phyloP scores from a whole-genome alignment of 2,888 invertebrate species.

The Argynnis bischoffii region DNA sequence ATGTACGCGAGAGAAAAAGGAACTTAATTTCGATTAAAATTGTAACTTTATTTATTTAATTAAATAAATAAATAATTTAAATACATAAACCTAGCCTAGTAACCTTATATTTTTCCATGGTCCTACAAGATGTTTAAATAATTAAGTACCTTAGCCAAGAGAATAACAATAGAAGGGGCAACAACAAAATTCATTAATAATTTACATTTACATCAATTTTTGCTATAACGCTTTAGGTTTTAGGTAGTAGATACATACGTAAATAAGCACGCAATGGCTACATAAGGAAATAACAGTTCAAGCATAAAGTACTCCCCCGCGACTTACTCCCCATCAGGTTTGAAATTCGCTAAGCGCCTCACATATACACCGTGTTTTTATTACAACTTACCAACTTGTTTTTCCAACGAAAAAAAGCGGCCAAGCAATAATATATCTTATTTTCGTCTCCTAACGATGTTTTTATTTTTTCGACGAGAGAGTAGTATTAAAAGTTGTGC shows the following conservation, averaged over 20 bases:
- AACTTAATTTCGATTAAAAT: no score
- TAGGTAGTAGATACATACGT: slow-evolving; percentile 5
- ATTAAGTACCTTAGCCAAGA: no score
- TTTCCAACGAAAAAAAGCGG: slow-evolving; percentile 29
- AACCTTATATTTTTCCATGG: no score
- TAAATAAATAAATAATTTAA: no score
- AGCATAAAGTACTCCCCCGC: slow-evolving; percentile 54
- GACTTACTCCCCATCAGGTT: slow-evolving; percentile 58
- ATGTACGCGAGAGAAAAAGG: no score
- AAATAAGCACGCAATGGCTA: slow-evolving; percentile 13
- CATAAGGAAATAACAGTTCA: slow-evolving; percentile 27
- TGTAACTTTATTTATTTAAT: no score
- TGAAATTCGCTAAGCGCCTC: slow-evolving; percentile 70
- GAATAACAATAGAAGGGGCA: background rate
- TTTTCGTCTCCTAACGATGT: slow-evolving; percentile 20
- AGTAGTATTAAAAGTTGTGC: slow-evolving; percentile 74
- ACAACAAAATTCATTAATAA: slow-evolving; percentile 5
- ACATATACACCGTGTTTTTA: slow-evolving; percentile 62
- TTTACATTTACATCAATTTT: slow-evolving; percentile 15
- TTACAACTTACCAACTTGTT: slow-evolving; percentile 56
- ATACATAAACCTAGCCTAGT: no score
- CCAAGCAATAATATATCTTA: slow-evolving; percentile 39
- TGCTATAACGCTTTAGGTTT: background rate
- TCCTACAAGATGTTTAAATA: no score
- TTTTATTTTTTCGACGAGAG: slow-evolving; percentile 39